Percentiles rank a stretch among this genome's conserved stretches.
Evolutionary conservation across 37 sponge, comb jelly and placozoan species (phyloP).

Genomic region (Petrosia ficiformis): DNA sequence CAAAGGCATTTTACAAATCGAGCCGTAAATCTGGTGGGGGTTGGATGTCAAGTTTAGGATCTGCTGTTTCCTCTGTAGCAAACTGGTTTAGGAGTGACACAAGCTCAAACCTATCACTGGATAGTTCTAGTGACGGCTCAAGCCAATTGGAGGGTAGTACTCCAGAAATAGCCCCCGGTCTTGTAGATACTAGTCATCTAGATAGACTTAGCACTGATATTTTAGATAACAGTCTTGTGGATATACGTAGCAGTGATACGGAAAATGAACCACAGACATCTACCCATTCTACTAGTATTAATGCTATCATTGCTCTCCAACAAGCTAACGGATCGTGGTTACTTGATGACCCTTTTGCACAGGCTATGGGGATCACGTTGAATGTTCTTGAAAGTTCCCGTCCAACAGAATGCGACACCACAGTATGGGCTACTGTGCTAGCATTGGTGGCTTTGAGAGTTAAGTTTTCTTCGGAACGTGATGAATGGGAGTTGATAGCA

Average conservation of each 20-base stretch:
- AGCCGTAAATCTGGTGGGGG: background rate
- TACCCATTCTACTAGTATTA: too few relatives aligned
- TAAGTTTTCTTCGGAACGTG: conserved; percentile 18
- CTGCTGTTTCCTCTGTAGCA: background rate
- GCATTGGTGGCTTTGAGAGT: conserved; percentile 15
- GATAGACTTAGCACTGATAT: too few relatives aligned
- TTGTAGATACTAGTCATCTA: too few relatives aligned
- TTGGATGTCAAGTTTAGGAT: background rate
- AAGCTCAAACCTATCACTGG: too few relatives aligned
- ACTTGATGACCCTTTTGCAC: conserved; percentile 3
- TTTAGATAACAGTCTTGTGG: too few relatives aligned
- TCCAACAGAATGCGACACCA: conserved; percentile 29
- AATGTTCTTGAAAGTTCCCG: conserved; percentile 29
- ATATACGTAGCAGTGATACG: too few relatives aligned
- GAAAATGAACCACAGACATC: too few relatives aligned
- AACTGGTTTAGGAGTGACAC: background rate
- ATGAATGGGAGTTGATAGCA: conserved; percentile 65
- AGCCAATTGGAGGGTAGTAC: too few relatives aligned
- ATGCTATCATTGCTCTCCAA: conserved; percentile 11
- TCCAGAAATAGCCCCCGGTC: too few relatives aligned
- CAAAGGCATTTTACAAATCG: background rate
- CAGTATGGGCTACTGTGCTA: conserved; percentile 65
- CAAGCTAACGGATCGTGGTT: conserved; percentile 51
- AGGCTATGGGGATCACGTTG: conserved; percentile 12
- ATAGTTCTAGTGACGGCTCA: too few relatives aligned